Conservation (phyloP, 23 tunicate species). For the Diplosoma virens region DNA sequence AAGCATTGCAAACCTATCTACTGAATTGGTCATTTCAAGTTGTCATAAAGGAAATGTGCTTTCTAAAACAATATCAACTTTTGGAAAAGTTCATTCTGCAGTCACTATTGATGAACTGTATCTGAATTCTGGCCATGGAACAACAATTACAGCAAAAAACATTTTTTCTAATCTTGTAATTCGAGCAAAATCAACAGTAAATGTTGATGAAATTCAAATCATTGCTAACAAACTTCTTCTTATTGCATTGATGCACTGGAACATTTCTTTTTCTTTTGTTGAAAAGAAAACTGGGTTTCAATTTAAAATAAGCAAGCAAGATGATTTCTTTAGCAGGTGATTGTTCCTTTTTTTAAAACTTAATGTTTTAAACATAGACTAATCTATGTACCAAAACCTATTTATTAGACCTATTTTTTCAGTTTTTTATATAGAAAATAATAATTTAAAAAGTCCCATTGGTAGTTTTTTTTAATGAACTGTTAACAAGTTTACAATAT, state of each 20-base stretch:
- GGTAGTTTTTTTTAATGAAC: no score
- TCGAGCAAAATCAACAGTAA: constrained; percentile 9
- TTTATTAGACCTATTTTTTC: no score
- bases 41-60: not conserved
- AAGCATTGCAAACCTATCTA: constrained; percentile 57
- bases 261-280: constrained; percentile 5
- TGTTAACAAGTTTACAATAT: no score
- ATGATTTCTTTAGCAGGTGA: constrained; percentile 19
- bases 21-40: constrained; percentile 20
- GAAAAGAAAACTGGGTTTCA: not conserved
- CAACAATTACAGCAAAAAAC: constrained; percentile 25
- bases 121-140: constrained; percentile 4
- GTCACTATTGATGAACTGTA: not conserved
- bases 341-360: not conserved
- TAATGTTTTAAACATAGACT: no score
- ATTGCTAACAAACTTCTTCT: constrained; percentile 1
- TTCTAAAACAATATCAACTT: constrained; percentile 16
- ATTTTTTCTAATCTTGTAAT: constrained; percentile 32
- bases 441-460: no score
- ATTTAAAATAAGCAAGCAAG: not conserved
- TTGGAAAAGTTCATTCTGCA: not conserved
- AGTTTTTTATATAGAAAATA: no score
- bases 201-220: constrained; percentile 8
- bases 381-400: no score
- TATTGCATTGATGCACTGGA: constrained; percentile 34